phyloP scores from a whole-genome alignment of 2,888 invertebrate genomes.

The Pollenia labialis region DNA sequence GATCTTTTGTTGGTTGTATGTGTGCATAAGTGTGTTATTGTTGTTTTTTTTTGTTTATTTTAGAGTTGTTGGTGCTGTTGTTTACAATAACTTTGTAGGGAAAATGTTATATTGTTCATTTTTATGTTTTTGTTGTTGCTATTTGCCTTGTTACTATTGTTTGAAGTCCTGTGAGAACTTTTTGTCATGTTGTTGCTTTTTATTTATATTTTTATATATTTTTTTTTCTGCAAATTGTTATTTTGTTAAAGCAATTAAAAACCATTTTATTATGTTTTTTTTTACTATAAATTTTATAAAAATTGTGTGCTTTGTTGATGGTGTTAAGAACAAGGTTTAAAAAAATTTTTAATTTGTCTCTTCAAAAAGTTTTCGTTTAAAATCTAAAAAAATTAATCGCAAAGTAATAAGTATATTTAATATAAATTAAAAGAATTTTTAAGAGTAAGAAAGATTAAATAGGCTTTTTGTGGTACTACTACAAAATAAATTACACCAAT shows the following conservation, averaged over 20 bases:
- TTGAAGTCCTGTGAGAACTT: slow-evolving; percentile 18
- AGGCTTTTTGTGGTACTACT: no score
- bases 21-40: background rate
- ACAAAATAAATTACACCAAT: no score
- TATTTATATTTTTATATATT: background rate
- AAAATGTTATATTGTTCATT: background rate
- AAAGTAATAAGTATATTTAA: no score
- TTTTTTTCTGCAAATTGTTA: background rate
- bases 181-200: slow-evolving; percentile 5
- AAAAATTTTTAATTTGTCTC: background rate
- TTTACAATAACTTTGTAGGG: slow-evolving; percentile 34
- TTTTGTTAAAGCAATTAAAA: slow-evolving; percentile 47
- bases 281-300: slow-evolving; percentile 17
- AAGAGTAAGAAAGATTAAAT: no score
- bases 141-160: slow-evolving; percentile 16
- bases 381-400: no score
- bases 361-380: no score
- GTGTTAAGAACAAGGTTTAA: background rate
- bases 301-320: slow-evolving; percentile 19
- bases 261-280: slow-evolving; percentile 46
- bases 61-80: slow-evolving; percentile 32
- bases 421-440: no score
- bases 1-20: background rate
- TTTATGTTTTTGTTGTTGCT: background rate
- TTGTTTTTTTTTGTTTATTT: background rate